Percentiles rank a stretch among this genome's conserved stretches.
These are phyloP conservation scores for Trissoscelio sp. DNA, from an alignment of 2,888 invertebrate species.

Conservation along the genomic window DNA sequence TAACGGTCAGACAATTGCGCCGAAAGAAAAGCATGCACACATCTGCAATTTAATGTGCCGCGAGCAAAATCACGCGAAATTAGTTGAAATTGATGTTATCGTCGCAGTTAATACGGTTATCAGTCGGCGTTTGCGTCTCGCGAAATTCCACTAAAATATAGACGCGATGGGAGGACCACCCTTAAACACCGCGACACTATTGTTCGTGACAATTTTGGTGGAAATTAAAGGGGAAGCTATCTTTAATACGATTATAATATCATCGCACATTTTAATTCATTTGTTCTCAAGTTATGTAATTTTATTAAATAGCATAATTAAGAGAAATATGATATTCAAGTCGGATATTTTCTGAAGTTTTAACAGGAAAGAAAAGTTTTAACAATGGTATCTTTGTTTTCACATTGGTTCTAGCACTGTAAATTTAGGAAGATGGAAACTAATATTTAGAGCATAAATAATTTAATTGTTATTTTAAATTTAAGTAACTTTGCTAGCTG, in stretches of 20 bases:
- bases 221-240: background rate
- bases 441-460: no score
- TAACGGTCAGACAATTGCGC: background rate
- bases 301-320: no score
- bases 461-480: no score
- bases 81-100: constrained; percentile 9
- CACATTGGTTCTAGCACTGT: no score
- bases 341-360: no score
- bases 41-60: background rate
- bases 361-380: no score
- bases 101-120: constrained; percentile 10
- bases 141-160: constrained; percentile 10
- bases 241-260: background rate
- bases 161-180: background rate
- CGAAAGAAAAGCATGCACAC: background rate
- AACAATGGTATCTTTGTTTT: no score
- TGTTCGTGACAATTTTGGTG: background rate
- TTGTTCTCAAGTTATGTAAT: no score
- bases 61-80: background rate
- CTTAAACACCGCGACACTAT: constrained; percentile 10
- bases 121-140: constrained; percentile 21
- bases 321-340: no score
- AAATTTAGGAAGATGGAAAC: no score
- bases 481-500: no score
- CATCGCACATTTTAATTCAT: no score